Conservation (phyloP, 1,140 invertebrate species). For the Camponotus vicinus region DNA sequence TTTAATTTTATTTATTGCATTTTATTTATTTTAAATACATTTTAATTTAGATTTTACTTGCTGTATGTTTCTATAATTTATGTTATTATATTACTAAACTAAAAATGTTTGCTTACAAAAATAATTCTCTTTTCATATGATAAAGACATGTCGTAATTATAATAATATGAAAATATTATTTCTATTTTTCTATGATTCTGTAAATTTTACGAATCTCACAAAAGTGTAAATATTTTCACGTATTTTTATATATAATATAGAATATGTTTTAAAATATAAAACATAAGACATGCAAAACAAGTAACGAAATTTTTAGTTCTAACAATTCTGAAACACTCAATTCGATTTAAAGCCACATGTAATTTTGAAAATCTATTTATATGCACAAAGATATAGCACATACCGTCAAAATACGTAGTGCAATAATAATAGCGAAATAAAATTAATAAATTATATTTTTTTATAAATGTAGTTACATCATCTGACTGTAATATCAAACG, state of each 20-base stretch:
- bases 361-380: not conserved
- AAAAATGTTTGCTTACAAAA: not conserved
- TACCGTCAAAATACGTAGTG: not conserved
- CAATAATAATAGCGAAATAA: not conserved
- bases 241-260: not conserved
- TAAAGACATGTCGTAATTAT: not conserved
- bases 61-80: not conserved
- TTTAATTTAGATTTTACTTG: not conserved
- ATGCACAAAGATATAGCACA: not conserved
- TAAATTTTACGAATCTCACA: not conserved
- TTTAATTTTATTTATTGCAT: not conserved
- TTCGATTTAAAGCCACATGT: not conserved
- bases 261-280: not conserved
- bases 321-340: not conserved
- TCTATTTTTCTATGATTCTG: not conserved
- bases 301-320: not conserved
- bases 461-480: not conserved
- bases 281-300: not conserved
- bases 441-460: conserved; percentile 1
- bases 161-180: not conserved
- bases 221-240: not conserved
- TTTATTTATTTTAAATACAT: not conserved
- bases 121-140: not conserved
- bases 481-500: conserved; percentile 5
- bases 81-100: not conserved